Evolutionary conservation across 2,888 invertebrate genomes (phyloP).

Genomic region (Brenthis ino): DNA sequence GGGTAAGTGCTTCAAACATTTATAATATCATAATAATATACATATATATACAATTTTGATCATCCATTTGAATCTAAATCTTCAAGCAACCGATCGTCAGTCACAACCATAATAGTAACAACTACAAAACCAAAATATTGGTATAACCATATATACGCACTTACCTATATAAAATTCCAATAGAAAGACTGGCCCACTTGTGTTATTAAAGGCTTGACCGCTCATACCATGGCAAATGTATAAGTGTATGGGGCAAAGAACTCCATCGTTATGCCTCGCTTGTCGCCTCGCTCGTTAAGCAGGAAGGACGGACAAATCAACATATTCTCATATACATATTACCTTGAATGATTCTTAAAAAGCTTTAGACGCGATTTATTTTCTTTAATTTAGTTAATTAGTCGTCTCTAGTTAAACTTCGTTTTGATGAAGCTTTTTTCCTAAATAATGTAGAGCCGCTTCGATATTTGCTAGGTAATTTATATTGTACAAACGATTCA

Average conservation of each 20-base stretch:
- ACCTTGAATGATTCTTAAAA: constrained; percentile 5
- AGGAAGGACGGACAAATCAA: constrained; percentile 37
- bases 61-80: too few relatives aligned
- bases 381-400: neutral
- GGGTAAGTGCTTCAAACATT: too few relatives aligned
- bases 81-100: too few relatives aligned
- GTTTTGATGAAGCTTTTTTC: too few relatives aligned
- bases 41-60: too few relatives aligned
- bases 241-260: constrained; percentile 44
- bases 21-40: too few relatives aligned
- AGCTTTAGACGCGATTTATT: constrained; percentile 1
- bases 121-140: too few relatives aligned
- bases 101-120: too few relatives aligned
- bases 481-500: neutral
- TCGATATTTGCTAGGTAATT: neutral
- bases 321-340: constrained; percentile 25
- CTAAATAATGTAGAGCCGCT: neutral
- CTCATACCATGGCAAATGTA: constrained; percentile 31
- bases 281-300: constrained; percentile 45
- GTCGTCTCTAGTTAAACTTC: too few relatives aligned
- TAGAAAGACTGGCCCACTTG: neutral
- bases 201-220: constrained; percentile 29
- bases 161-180: neutral
- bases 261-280: constrained; percentile 45
- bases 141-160: too few relatives aligned